Percentiles rank a stretch among this genome's conserved stretches.
Conservation (phyloP, 2,113 vertebrate genomes). For the Leptodactylus fuscus region DNA sequence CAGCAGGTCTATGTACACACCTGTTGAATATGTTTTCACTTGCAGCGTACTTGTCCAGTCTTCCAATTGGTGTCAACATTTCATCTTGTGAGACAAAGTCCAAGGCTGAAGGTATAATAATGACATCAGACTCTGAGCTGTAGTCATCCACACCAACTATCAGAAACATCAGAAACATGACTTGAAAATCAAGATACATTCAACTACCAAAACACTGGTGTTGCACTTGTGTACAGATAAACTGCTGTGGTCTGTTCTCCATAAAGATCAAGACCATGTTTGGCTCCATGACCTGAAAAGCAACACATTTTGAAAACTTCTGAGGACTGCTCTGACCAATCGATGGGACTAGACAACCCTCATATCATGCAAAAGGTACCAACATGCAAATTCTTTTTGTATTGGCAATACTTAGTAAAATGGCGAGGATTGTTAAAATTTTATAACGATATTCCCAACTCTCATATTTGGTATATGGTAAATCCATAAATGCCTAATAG, state of each 20-base stretch:
- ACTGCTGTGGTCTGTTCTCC: background rate
- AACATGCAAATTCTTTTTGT: no score
- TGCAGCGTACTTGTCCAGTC: constrained; percentile 90
- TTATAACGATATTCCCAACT: no score
- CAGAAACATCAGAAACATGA: constrained; percentile 85
- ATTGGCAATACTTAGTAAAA: no score
- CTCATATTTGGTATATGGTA: no score
- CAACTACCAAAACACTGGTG: constrained; percentile 65
- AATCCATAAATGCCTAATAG: no score
- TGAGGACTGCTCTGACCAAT: background rate
- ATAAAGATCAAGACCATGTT: background rate
- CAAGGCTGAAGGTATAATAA: constrained; percentile 92
- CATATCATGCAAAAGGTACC: no score
- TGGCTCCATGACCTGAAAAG: background rate
- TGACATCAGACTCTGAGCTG: constrained; percentile 92
- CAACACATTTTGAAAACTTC: background rate
- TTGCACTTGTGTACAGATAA: background rate
- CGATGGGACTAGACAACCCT: no score
- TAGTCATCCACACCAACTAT: constrained; percentile 93
- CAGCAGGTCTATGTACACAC: constrained; percentile 64
- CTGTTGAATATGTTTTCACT: constrained; percentile 93
- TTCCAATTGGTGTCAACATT: constrained; percentile 90
- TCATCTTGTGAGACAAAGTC: constrained; percentile 95
- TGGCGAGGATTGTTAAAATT: no score
- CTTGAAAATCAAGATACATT: constrained; percentile 72